Conservation (phyloP, 2,888 invertebrate genomes). For the Coecobrya sp. region DNA sequence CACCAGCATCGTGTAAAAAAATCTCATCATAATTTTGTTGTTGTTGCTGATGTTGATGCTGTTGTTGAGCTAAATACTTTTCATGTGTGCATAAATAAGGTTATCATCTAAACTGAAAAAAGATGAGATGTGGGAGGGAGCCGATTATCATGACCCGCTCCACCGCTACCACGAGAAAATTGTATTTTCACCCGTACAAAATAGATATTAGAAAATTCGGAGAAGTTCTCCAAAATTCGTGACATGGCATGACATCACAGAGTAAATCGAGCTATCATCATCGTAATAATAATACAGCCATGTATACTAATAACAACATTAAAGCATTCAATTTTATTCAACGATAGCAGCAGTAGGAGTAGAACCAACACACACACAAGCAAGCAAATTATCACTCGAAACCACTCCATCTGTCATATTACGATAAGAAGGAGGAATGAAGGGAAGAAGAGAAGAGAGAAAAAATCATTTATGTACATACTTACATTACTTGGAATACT, state of each 20-base stretch:
- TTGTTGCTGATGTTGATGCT: slow-evolving; percentile 1
- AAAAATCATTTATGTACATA: neutral
- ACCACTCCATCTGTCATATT: slow-evolving; percentile 81
- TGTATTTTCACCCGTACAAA: slow-evolving; percentile 24
- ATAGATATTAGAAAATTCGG: neutral
- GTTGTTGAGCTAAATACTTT: slow-evolving; percentile 60
- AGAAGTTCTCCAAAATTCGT: slow-evolving; percentile 26
- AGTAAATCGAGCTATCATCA: neutral
- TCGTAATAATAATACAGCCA: slow-evolving; percentile 15
- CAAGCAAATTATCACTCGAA: slow-evolving; percentile 78
- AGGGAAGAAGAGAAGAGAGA: slow-evolving; percentile 33
- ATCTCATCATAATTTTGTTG: slow-evolving; percentile 51
- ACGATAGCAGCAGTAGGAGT: neutral
- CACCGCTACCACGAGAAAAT: slow-evolving; percentile 27
- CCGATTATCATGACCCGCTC: neutral
- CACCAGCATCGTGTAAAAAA: slow-evolving; percentile 29
- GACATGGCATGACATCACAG: slow-evolving; percentile 52
- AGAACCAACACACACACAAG: slow-evolving; percentile 49
- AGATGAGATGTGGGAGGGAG: slow-evolving; percentile 24
- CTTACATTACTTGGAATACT: neutral
- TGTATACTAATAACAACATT: slow-evolving; percentile 59
- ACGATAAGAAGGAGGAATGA: slow-evolving; percentile 69
- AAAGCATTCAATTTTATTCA: slow-evolving; percentile 35
- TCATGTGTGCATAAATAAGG: slow-evolving; percentile 64
- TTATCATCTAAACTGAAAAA: slow-evolving; percentile 49